Conservation (phyloP, 2,888 invertebrate species). For the Cheilosia grossa region DNA sequence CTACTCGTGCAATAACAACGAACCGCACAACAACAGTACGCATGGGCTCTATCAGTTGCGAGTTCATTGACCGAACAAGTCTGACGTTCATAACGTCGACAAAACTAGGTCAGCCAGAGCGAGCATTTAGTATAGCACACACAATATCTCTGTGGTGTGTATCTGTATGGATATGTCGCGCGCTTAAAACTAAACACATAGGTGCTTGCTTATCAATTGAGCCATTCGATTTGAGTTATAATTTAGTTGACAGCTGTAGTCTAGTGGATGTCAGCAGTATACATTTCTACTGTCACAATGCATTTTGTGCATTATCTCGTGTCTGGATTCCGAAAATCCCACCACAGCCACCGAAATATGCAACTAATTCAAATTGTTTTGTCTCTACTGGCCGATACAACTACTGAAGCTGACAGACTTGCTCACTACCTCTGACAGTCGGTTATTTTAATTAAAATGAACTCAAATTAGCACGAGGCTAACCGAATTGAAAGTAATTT, state of each 20-base stretch:
- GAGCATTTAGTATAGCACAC: conserved; percentile 67
- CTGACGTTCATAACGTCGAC: conserved; percentile 78
- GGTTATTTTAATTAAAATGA: conserved; percentile 81
- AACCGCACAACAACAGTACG: conserved; percentile 58
- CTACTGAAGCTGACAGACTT: conserved; percentile 36
- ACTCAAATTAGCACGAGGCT: conserved; percentile 83
- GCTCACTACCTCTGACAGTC: conserved; percentile 58
- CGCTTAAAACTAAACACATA: background rate
- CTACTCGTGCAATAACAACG: background rate
- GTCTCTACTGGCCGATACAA: conserved; percentile 35
- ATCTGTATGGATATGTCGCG: conserved; percentile 17
- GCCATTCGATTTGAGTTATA: conserved; percentile 40
- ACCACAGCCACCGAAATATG: background rate
- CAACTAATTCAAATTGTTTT: conserved; percentile 26
- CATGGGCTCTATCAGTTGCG: conserved; percentile 65
- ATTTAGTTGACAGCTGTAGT: conserved; percentile 44
- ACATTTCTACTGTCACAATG: conserved; percentile 34
- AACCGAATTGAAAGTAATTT: conserved; percentile 81
- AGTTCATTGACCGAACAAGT: conserved; percentile 80
- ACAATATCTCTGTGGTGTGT: conserved; percentile 28
- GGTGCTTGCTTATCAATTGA: conserved; percentile 51
- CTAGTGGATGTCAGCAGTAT: background rate
- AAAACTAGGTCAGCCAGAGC: conserved; percentile 79
- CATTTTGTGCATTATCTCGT: conserved; percentile 38
- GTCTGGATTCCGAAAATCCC: conserved; percentile 35